Conservation (phyloP, 2,113 vertebrate species). For the Micronycteris hirsuta region DNA sequence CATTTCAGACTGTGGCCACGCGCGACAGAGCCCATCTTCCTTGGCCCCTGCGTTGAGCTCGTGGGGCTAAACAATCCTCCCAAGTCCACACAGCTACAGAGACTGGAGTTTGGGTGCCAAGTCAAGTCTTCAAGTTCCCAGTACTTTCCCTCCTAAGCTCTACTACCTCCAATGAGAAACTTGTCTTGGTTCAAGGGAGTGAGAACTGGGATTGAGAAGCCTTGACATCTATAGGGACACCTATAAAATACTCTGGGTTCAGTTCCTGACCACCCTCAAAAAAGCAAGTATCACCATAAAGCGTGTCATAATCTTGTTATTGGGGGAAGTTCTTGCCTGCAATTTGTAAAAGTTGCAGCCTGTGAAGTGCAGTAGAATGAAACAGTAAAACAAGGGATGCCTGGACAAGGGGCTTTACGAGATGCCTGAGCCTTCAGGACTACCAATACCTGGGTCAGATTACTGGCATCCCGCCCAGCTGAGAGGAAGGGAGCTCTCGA, state of each 20-base stretch:
- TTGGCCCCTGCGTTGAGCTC: background rate
- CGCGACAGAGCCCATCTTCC: background rate
- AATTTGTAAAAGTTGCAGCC: background rate
- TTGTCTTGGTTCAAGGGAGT: background rate
- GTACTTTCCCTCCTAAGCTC: background rate
- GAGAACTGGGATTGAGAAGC: background rate
- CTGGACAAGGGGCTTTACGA: background rate
- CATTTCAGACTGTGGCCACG: background rate
- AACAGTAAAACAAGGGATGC: background rate
- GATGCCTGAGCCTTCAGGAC: background rate
- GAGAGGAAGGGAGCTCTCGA: background rate
- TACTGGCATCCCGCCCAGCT: background rate
- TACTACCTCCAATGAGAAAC: background rate
- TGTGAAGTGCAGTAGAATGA: background rate
- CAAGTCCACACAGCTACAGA: background rate
- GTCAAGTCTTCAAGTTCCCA: background rate
- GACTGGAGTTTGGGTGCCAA: background rate
- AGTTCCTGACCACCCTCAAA: background rate
- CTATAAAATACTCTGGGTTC: background rate
- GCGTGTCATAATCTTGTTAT: background rate
- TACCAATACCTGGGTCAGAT: background rate
- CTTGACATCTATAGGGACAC: background rate
- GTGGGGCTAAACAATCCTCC: background rate
- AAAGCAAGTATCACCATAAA: background rate
- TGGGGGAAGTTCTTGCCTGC: background rate